Conservation (phyloP, 2,888 invertebrate genomes). For the Choreutis nemorana region DNA sequence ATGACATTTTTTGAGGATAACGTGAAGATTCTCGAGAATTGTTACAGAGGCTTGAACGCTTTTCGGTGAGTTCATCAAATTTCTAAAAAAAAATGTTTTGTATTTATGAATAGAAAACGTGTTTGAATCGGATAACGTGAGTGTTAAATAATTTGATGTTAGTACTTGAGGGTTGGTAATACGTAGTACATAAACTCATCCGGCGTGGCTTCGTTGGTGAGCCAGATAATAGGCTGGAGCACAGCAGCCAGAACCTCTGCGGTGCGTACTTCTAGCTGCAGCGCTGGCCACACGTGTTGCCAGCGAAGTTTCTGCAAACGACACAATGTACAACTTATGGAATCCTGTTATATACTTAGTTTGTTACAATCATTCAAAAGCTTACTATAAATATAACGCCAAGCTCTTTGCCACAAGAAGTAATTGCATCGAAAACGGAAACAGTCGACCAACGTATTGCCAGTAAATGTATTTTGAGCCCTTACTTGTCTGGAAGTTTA, state of each 20-base stretch:
- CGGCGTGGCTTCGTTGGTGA: slow-evolving; percentile 79
- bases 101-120: too few species aligned
- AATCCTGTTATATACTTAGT: slow-evolving; percentile 2
- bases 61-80: slow-evolving; percentile 79
- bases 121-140: too few species aligned
- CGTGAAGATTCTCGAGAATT: slow-evolving; percentile 87
- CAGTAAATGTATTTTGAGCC: too few species aligned
- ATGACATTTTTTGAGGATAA: slow-evolving; percentile 87
- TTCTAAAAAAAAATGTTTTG: slow-evolving; percentile 56
- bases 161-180: slow-evolving; percentile 85
- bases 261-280: slow-evolving; percentile 84
- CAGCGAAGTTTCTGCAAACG: slow-evolving; percentile 94
- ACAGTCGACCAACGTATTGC: too few species aligned
- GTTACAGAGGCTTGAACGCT: slow-evolving; percentile 87
- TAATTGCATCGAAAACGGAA: too few species aligned
- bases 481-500: too few species aligned
- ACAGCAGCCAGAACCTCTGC: slow-evolving; percentile 89
- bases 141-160: slow-evolving; percentile 6
- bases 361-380: too few species aligned
- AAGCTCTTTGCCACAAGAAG: too few species aligned
- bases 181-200: slow-evolving; percentile 85
- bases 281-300: slow-evolving; percentile 91
- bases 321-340: too few species aligned
- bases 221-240: slow-evolving; percentile 81
- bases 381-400: too few species aligned